These are phyloP conservation scores for Petrocephalus microphthalmus DNA, from an alignment of 2,113 vertebrate genomes.

Conservation along the genomic window DNA sequence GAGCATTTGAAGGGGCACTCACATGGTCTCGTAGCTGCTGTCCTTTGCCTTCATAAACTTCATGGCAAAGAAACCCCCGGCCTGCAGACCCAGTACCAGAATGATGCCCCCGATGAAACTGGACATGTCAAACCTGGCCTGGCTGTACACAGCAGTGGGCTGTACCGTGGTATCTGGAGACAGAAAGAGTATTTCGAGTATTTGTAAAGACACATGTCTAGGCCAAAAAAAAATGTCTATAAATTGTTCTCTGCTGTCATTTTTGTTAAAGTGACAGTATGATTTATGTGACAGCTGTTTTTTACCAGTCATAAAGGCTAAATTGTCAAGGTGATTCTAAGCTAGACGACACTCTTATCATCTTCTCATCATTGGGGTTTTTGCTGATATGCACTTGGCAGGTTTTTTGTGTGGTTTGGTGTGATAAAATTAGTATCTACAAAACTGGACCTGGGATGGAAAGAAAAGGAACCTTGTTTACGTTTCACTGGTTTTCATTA, in stretches of 20 bases:
- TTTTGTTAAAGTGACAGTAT: not conserved
- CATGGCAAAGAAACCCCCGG: slow-evolving; percentile 72
- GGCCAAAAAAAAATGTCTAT: not conserved
- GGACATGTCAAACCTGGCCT: slow-evolving; percentile 77
- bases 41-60: slow-evolving; percentile 87
- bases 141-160: slow-evolving; percentile 52
- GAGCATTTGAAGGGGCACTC: slow-evolving; percentile 50
- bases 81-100: slow-evolving; percentile 77
- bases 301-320: not conserved
- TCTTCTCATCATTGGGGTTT: not conserved
- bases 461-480: not conserved
- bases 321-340: not conserved
- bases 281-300: not conserved
- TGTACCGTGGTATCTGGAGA: slow-evolving; percentile 35
- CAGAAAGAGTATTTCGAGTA: not conserved
- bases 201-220: not conserved
- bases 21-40: slow-evolving; percentile 89
- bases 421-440: not conserved
- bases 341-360: not conserved
- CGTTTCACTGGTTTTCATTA: not conserved
- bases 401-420: not conserved
- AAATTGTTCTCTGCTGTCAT: not conserved
- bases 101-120: slow-evolving; percentile 87
- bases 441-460: not conserved
- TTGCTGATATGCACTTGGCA: not conserved